Evolutionary conservation across 2,797 vertebrate species (phyloP).

Genomic region (Lepidocolaptes lacrymiger): DNA sequence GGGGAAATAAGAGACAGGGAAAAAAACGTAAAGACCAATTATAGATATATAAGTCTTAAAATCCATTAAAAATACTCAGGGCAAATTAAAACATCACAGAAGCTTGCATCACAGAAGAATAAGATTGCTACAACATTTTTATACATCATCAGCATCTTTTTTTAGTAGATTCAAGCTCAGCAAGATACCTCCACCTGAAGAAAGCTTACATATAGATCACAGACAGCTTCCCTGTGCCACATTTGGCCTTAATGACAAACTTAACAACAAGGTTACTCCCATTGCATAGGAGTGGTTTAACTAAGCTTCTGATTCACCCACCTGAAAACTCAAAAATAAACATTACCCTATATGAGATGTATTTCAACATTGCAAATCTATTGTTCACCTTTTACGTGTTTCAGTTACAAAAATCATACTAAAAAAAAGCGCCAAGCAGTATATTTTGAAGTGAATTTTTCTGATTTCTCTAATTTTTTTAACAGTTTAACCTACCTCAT

Average conservation of each 20-base stretch:
- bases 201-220: neutral
- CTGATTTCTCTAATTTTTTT: neutral
- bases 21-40: neutral
- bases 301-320: neutral
- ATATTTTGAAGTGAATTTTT: neutral
- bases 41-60: neutral
- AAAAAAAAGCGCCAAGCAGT: neutral
- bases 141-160: neutral
- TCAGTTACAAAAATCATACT: neutral
- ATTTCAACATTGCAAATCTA: neutral
- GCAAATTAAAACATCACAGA: neutral
- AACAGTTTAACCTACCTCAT: neutral
- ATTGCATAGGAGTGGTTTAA: neutral
- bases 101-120: neutral
- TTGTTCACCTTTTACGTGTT: neutral
- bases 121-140: neutral
- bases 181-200: neutral
- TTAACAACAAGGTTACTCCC: neutral
- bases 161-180: neutral
- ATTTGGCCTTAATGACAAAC: neutral
- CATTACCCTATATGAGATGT: neutral
- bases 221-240: neutral
- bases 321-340: neutral
- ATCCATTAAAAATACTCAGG: neutral
- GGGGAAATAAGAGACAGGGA: neutral